Base-by-base conservation (phyloP, 2,888 invertebrate genomes). In the Stenolophus ochropezus region DNA sequence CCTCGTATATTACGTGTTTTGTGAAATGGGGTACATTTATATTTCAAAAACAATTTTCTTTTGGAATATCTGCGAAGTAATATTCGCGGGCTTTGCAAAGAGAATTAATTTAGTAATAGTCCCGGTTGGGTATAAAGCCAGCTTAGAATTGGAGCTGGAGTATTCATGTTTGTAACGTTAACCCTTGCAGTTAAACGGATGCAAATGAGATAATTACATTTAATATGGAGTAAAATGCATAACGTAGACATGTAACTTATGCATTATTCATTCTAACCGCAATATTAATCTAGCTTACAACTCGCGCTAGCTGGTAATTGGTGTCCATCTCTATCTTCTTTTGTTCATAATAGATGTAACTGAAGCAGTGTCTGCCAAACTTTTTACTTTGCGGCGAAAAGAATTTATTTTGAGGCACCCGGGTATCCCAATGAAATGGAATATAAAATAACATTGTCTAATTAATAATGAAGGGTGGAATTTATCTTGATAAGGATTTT, bases 141-240 rank as follows among this genome's bases (percentile, higher is more conserved):
- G 8, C 58, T 58, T 25, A n/a, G 25, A 11, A 58, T 20, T 58
- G 5, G 2, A 58, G 23, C 2, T 21, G 18, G 20, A 58, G 23
- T 58, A 58, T 58, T 58, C 58, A 58, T 58, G 23, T 58, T 58
- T 23, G 58, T 58, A 58, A 58, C 58, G 25, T 58, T 21, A 58
- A 58, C 58, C 11, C 25, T 58, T 58, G 58, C 25, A 23, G 23
- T 58, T 58, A 58, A 58, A 58, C 23, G n/a, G 58, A 58, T 23
- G 58, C 58, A 58, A 58, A 58, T 58, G 58, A 25, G 58, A 58
- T 58, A 58, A 58, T 21, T 58, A 21, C 58, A 58, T 58, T 58
- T 58, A 58, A 58, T 58, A 58, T 21, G 23, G n/a, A 58, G 58
- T 58, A 58, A 58, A 58, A 58, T 58, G 25, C 58, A 58, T 58